Evolutionary conservation across 2,888 invertebrate species (phyloP), one percentile per base, ranked within the genome.

Genomic region (Amphimallon solstitiale): DNA sequence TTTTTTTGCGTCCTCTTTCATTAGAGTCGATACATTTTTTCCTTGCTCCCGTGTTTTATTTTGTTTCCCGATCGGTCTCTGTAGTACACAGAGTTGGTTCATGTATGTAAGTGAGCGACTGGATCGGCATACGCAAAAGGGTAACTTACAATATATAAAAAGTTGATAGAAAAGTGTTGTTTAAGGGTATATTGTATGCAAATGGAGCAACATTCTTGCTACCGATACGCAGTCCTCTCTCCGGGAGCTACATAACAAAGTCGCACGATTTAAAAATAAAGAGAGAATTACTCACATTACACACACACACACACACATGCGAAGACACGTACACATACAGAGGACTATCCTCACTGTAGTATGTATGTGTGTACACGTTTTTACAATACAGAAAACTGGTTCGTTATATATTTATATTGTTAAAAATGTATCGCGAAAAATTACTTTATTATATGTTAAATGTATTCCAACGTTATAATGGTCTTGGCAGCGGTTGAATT

Each of bases 171-270:
- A 77, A 77, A 78, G 76, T 78, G 77, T 77, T 76, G 74, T 79
- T 79, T 78, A 78, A 79, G 78, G 77, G 77, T 70, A 76, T 75
- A 79, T 79, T 79, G 79, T 79, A 79, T 79, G 79, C 78, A 78
- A 79, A 79, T 79, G 73, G 76, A 73, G 75, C 78, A 75, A 74
- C 79, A 79, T 79, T 79, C 78, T 77, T 78, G 76, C 76, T 76
- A 75, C 76, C 76, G 75, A 74, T 75, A 74, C 74, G 71, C 71
- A 73, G 73, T 69, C 52, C 64, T 66, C 66, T 67, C 69, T n/a
- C n/a, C n/a, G 68, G 65, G 9, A 29, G 29, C 65, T 63, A 70
- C 69, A 69, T 66, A 71, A 74, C 74, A 72, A 68, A 71, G 71
- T 71, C 70, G 64, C 70, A 71, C 74, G 71, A 71, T 74, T 74